Base-by-base conservation (phyloP, 2,113 vertebrate genomes). In the Anoura caudifer region DNA sequence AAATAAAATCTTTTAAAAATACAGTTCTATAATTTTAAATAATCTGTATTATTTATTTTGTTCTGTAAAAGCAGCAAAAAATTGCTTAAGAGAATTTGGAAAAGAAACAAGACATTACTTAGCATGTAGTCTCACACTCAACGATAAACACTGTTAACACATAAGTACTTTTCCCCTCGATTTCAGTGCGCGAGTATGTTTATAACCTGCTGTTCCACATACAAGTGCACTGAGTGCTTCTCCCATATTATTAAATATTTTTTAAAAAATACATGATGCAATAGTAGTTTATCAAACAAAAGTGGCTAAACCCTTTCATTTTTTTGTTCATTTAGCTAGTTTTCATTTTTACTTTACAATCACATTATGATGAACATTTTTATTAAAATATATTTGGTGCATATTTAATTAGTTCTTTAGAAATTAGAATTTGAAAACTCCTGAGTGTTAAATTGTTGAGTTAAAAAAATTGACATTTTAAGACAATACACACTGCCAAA, bases 71-170 rank as follows among this genome's bases (percentile, higher is more conserved):
- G 36, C 22, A 82, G 47, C 45, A 79, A 52, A 81, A 61, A 38
- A 45, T 96, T 28, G 90, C 56, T 72, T 80, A 93, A 82, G 22
- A 86, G 36, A 80, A 86, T 89, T 61, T 93, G 65, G 38, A 61
- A 80, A 91, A 76, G n/a, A 84, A 90, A 36, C 2, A 85, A 70
- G 17, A 94, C 93, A n/a, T 65, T 96, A 94, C 63, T 95, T 77
- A 82, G 5, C 11, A 36, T 36, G 5, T 41, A 19, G 11, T 80
- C 19, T 75, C 38, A 59, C 4, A 61, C n/a, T 89, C 14, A 95
- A 43, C 33, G 28, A 86, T 73, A 76, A 95, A 90, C 26, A 91
- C 28, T 76, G 19, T 77, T 80, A 67, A 41, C 16, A 87, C 36
- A 87, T 65, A 50, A 59, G 7, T n/a, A 72, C 92, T 82, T 88